A percentile compares a stretch with the other conserved stretches of the same genome.
phyloP scores from a whole-genome alignment of 1,140 invertebrate genomes.

The Eriocheir sinensis region DNA sequence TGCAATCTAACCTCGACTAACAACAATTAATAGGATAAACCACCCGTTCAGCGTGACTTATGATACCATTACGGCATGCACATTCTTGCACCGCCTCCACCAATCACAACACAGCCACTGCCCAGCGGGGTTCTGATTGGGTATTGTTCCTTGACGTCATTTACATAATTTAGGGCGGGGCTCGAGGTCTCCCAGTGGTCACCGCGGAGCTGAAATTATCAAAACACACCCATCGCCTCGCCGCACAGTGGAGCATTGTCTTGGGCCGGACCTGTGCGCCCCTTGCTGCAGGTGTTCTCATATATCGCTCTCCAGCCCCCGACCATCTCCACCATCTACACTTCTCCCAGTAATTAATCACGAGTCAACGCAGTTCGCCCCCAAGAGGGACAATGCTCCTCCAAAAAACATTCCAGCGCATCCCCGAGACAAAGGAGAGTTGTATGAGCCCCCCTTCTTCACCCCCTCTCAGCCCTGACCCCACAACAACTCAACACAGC shows the following conservation, averaged over 20 bases:
- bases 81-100: slow-evolving; percentile 74
- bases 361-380: background rate
- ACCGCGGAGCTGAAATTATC: slow-evolving; percentile 63
- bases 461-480: background rate
- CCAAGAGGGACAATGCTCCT: background rate
- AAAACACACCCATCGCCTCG: slow-evolving; percentile 50
- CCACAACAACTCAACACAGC: background rate
- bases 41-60: slow-evolving; percentile 75
- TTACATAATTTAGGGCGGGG: slow-evolving; percentile 79
- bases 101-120: slow-evolving; percentile 76
- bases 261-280: background rate
- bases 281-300: slow-evolving; percentile 25
- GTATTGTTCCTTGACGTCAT: slow-evolving; percentile 77
- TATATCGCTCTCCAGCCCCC: background rate
- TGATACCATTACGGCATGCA: slow-evolving; percentile 74
- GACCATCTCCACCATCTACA: slow-evolving; percentile 33
- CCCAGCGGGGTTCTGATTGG: slow-evolving; percentile 78
- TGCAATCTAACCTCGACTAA: slow-evolving; percentile 69
- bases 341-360: slow-evolving; percentile 52
- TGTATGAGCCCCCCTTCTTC: background rate
- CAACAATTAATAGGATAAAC: slow-evolving; percentile 71
- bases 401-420: slow-evolving; percentile 56
- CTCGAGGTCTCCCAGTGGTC: slow-evolving; percentile 54
- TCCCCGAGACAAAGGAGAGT: slow-evolving; percentile 46
- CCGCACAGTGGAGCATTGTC: slow-evolving; percentile 32